These are phyloP conservation scores for Sturmia bella DNA, from an alignment of 2,888 invertebrate genomes.

Conservation along the genomic window DNA sequence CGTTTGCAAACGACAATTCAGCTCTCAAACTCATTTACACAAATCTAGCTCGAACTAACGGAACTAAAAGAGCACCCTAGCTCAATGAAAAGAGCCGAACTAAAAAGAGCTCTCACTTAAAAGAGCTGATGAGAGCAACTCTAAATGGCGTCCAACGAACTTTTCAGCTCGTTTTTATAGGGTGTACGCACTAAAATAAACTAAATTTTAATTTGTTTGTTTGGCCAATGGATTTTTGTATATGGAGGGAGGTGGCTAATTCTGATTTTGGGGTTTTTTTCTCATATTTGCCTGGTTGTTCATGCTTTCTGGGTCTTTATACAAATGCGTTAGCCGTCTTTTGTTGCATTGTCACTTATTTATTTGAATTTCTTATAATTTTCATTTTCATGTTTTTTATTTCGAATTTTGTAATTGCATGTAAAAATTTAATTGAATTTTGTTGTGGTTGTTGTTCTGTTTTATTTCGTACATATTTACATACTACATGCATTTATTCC, in stretches of 20 bases:
- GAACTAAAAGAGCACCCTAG: too few species aligned
- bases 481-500: constrained; percentile 45
- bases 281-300: constrained; percentile 25
- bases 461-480: too few species aligned
- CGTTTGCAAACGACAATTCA: too few species aligned
- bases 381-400: constrained; percentile 23
- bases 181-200: constrained; percentile 14
- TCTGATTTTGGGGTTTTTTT: constrained; percentile 24
- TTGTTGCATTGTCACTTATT: constrained; percentile 56
- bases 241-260: constrained; percentile 44
- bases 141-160: too few species aligned
- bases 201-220: constrained; percentile 34
- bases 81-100: too few species aligned
- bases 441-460: constrained; percentile 32
- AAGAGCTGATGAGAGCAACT: too few species aligned
- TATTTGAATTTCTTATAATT: constrained; percentile 41
- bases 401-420: constrained; percentile 52
- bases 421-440: constrained; percentile 63
- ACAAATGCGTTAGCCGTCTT: constrained; percentile 54
- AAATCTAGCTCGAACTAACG: too few species aligned
- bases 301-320: constrained; percentile 52
- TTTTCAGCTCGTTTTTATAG: too few species aligned
- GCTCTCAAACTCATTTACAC: too few species aligned
- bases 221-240: constrained; percentile 42
- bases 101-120: too few species aligned